Percentiles rank a stretch among this genome's conserved stretches.
These are phyloP conservation scores for Pyrgilauda ruficollis DNA, from an alignment of 2,113 vertebrate species.

Conservation along the genomic window DNA sequence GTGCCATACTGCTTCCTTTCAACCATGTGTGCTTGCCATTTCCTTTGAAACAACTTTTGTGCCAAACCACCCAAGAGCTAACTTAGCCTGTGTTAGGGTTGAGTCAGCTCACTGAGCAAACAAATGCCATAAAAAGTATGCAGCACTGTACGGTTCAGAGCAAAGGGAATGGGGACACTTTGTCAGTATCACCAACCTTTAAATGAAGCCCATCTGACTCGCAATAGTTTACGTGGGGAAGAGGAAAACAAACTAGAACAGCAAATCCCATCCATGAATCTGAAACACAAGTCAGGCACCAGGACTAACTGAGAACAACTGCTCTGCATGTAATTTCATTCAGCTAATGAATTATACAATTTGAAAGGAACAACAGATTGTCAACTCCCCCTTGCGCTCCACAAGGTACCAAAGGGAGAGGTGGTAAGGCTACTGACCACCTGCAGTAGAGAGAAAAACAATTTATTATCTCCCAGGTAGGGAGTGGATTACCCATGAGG, in stretches of 20 bases:
- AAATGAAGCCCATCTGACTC: neutral
- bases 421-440: neutral
- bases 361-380: slow-evolving; percentile 4
- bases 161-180: neutral
- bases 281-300: neutral
- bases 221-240: neutral
- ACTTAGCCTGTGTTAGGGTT: neutral
- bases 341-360: slow-evolving; percentile 5
- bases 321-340: neutral
- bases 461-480: neutral
- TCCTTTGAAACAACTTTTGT: neutral
- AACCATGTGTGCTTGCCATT: neutral
- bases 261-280: neutral
- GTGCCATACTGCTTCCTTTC: neutral
- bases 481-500: neutral
- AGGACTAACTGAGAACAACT: neutral
- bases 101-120: neutral
- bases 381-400: neutral
- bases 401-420: neutral
- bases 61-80: neutral
- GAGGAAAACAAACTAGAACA: neutral
- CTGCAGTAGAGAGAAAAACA: neutral
- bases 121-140: neutral
- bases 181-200: neutral
- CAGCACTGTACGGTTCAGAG: neutral